These are phyloP conservation scores for Cnemophilus loriae DNA, from an alignment of 2,113 vertebrate genomes.

Conservation along the genomic window DNA sequence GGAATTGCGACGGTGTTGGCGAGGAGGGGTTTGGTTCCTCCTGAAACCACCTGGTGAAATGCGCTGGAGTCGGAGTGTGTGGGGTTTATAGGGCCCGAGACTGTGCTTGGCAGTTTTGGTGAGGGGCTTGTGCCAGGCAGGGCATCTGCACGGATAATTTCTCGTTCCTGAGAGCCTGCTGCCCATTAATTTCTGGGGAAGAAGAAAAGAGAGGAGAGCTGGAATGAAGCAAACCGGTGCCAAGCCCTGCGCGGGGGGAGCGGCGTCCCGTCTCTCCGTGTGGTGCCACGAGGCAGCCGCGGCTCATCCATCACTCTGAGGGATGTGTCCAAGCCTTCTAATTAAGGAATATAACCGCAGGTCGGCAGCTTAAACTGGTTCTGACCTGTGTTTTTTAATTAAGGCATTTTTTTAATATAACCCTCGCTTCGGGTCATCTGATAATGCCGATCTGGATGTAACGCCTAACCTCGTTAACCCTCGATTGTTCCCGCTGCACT, in stretches of 20 bases:
- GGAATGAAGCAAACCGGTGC: not conserved
- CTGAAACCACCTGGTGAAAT: not conserved
- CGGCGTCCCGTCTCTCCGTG: not conserved
- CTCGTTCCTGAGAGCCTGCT: not conserved
- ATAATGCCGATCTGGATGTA: not conserved
- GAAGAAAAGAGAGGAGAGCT: not conserved
- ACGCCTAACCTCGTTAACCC: constrained; percentile 24
- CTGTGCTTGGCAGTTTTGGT: not conserved
- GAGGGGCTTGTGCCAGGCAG: not conserved
- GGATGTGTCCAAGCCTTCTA: constrained; percentile 4
- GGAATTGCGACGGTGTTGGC: not conserved
- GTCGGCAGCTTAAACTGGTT: constrained; percentile 19
- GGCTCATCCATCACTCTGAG: constrained; percentile 48
- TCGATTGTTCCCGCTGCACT: not conserved
- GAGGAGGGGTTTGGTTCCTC: not conserved
- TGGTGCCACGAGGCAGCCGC: constrained; percentile 7
- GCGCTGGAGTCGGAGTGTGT: not conserved
- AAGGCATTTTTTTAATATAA: constrained; percentile 53
- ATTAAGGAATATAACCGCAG: constrained; percentile 47
- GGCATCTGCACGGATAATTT: not conserved
- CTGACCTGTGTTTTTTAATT: constrained; percentile 59
- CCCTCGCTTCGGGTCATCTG: constrained; percentile 47
- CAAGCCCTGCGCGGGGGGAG: not conserved
- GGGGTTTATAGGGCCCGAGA: not conserved
- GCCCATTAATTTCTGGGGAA: not conserved